phyloP scores from a whole-genome alignment of 2,797 vertebrate genomes.

The Carcharodon carcharias region DNA sequence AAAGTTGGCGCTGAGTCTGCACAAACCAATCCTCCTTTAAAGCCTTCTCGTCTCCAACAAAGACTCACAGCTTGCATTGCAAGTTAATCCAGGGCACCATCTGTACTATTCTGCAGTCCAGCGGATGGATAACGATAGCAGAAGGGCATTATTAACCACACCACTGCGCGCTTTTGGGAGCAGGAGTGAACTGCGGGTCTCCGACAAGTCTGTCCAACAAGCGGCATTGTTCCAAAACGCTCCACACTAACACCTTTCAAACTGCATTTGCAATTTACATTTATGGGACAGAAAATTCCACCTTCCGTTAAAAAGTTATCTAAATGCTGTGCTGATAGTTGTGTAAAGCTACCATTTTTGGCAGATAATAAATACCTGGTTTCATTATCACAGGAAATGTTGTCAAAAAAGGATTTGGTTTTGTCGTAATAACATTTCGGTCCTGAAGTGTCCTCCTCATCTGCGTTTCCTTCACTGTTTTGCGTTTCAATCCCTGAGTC shows the following conservation, averaged over 20 bases:
- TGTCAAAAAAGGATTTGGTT: constrained; percentile 97
- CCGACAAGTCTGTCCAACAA: background rate
- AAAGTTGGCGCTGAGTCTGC: background rate
- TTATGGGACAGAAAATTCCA: background rate
- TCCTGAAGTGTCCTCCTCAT: constrained; percentile 75
- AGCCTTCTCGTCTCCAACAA: background rate
- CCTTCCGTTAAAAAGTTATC: background rate
- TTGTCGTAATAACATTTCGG: constrained; percentile 92
- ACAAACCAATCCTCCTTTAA: background rate
- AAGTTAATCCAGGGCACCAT: constrained; percentile 1
- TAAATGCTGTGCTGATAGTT: background rate
- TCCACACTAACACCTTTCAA: background rate
- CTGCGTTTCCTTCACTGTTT: constrained; percentile 71
- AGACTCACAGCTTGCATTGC: background rate
- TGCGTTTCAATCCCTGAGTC: constrained; percentile 81
- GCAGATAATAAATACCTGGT: constrained; percentile 61
- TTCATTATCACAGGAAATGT: constrained; percentile 84
- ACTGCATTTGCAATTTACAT: background rate
- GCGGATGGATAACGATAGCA: background rate
- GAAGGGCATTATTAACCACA: background rate
- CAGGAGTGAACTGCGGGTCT: background rate
- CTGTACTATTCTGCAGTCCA: background rate
- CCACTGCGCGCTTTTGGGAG: background rate
- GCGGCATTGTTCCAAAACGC: background rate
- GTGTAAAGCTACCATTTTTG: background rate